Conservation (phyloP, 2,888 invertebrate species). For the Mimumesa dahlbomi region DNA sequence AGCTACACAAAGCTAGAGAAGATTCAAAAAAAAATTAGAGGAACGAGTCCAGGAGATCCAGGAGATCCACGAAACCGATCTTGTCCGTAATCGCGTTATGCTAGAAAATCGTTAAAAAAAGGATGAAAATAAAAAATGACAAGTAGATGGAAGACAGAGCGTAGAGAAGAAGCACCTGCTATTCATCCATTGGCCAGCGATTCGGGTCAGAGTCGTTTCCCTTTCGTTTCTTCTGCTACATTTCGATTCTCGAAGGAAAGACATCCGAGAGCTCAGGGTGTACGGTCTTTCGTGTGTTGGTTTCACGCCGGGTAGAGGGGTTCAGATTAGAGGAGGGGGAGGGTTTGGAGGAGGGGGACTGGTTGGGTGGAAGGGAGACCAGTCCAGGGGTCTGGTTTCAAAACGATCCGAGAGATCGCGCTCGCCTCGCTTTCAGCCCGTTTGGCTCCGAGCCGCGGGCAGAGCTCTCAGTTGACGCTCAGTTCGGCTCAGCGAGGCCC, state of each 20-base stretch:
- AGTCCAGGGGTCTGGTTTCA: slow-evolving; percentile 65
- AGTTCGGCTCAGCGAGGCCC: slow-evolving; percentile 80
- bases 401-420: slow-evolving; percentile 82
- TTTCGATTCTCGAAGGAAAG: neutral
- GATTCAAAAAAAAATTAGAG: neutral
- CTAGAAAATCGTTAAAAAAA: too few species aligned
- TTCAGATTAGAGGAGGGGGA: slow-evolving; percentile 26
- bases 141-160: neutral
- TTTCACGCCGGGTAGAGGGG: neutral
- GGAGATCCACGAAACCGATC: too few species aligned
- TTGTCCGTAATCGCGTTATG: too few species aligned
- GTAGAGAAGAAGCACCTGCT: slow-evolving; percentile 33
- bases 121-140: neutral
- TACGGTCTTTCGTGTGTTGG: too few species aligned
- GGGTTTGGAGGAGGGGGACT: slow-evolving; percentile 26
- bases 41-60: neutral
- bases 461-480: slow-evolving; percentile 83
- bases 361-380: slow-evolving; percentile 62
- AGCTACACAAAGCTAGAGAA: too few species aligned
- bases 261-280: neutral
- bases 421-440: slow-evolving; percentile 70
- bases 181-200: slow-evolving; percentile 34
- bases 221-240: slow-evolving; percentile 17
- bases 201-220: slow-evolving; percentile 36
- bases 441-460: slow-evolving; percentile 79